Conservation (phyloP, 92 coral and sea anemone genomes). For the Anthopleura xanthogrammica region DNA sequence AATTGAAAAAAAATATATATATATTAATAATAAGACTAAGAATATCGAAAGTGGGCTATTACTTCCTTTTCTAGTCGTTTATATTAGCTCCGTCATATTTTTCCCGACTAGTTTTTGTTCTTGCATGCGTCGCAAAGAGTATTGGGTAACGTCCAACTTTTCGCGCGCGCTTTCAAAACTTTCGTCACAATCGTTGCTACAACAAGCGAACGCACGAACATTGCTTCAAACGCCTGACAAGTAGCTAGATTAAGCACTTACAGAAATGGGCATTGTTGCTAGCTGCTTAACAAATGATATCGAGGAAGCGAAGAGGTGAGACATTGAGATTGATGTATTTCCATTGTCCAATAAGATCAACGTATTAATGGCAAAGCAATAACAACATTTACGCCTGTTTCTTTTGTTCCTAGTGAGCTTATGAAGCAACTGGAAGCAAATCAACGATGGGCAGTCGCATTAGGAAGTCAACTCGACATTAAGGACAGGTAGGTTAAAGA, state of each 20-base stretch:
- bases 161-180: background rate
- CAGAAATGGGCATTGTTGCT: background rate
- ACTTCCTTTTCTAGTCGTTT: too few relatives aligned
- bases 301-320: background rate
- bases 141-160: background rate
- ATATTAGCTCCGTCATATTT: background rate
- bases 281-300: background rate
- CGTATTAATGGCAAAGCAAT: background rate
- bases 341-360: background rate
- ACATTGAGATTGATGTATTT: background rate
- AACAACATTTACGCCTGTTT: background rate
- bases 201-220: background rate
- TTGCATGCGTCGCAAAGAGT: background rate
- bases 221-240: background rate
- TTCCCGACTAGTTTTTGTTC: background rate
- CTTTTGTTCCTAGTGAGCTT: background rate
- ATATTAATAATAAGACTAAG: too few relatives aligned
- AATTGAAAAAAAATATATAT: too few relatives aligned
- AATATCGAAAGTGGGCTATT: too few relatives aligned
- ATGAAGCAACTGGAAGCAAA: constrained; percentile 24
- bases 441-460: constrained; percentile 30
- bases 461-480: constrained; percentile 31
- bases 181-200: constrained; percentile 8
- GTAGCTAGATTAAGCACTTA: background rate
- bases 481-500: constrained; percentile 22